Evolutionary conservation across 2,888 invertebrate genomes (phyloP).

Genomic region (Ctena decussata): DNA sequence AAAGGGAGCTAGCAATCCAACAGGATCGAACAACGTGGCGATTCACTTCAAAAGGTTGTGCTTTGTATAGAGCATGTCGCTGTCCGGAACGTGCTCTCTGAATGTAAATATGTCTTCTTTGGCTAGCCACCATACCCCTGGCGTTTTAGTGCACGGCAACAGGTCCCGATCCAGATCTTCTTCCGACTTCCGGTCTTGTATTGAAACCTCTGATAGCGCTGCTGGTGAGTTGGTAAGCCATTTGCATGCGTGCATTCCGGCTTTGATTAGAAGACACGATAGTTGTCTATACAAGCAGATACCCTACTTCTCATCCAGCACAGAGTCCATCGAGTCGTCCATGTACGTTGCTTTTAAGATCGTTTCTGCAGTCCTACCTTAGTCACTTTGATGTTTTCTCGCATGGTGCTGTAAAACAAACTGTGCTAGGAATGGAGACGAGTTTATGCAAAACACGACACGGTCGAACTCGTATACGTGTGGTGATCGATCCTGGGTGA

Average conservation of each 20-base stretch:
- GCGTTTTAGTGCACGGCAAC: neutral
- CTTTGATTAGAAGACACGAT: neutral
- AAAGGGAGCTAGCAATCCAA: slow-evolving; percentile 75
- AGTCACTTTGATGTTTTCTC: neutral
- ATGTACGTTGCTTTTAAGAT: neutral
- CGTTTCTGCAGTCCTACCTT: neutral
- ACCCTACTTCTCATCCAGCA: neutral
- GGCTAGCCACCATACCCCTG: neutral
- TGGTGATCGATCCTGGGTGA: no score
- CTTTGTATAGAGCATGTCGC: slow-evolving; percentile 65
- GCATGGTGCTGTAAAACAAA: neutral
- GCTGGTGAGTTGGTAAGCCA: neutral
- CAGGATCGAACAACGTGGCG: slow-evolving; percentile 78
- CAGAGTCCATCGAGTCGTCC: neutral
- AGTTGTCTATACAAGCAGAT: neutral
- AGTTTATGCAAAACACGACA: neutral
- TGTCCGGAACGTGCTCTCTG: neutral
- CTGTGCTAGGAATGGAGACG: neutral
- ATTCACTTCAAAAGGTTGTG: slow-evolving; percentile 63
- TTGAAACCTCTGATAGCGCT: neutral
- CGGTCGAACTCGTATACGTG: neutral
- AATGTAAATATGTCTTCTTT: neutral
- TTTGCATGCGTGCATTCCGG: neutral
- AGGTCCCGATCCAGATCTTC: neutral
- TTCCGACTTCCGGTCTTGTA: neutral